phyloP scores from a whole-genome alignment of 1,140 invertebrate genomes.

The Drosophila sp. region DNA sequence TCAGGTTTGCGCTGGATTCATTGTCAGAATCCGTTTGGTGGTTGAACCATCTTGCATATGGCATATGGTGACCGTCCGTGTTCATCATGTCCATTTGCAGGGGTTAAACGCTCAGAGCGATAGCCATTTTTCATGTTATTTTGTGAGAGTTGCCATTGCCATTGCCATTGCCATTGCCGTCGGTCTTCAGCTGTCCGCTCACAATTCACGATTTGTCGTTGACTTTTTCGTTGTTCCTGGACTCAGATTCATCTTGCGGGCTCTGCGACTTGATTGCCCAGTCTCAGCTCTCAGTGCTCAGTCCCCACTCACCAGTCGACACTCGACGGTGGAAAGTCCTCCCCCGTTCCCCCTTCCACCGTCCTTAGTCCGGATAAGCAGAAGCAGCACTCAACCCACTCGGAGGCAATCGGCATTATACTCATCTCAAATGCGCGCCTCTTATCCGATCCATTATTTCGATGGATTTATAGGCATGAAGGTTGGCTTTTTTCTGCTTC shows the following conservation, averaged over 20 bases:
- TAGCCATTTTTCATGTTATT: slow-evolving; percentile 59
- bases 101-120: slow-evolving; percentile 49
- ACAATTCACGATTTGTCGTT: slow-evolving; percentile 29
- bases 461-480: slow-evolving; percentile 75
- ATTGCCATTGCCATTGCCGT: slow-evolving; percentile 15
- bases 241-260: slow-evolving; percentile 55
- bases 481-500: slow-evolving; percentile 32
- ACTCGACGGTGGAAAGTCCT: neutral
- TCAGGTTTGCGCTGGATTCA: slow-evolving; percentile 47
- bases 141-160: slow-evolving; percentile 44
- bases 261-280: slow-evolving; percentile 53
- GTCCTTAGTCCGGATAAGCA: slow-evolving; percentile 4
- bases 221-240: no score
- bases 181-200: no score
- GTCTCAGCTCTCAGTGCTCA: neutral
- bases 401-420: slow-evolving; percentile 23
- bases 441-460: slow-evolving; percentile 79
- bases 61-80: slow-evolving; percentile 43
- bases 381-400: slow-evolving; percentile 43
- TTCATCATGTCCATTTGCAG: slow-evolving; percentile 11
- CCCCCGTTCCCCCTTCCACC: neutral
- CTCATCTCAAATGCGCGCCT: slow-evolving; percentile 67
- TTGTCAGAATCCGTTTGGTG: slow-evolving; percentile 17
- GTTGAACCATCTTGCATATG: slow-evolving; percentile 21
- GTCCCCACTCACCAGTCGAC: neutral